A percentile compares a stretch with the other conserved stretches of the same genome.
These are phyloP conservation scores for Tetanocera ferruginea DNA, from an alignment of 2,888 invertebrate species.

Conservation along the genomic window DNA sequence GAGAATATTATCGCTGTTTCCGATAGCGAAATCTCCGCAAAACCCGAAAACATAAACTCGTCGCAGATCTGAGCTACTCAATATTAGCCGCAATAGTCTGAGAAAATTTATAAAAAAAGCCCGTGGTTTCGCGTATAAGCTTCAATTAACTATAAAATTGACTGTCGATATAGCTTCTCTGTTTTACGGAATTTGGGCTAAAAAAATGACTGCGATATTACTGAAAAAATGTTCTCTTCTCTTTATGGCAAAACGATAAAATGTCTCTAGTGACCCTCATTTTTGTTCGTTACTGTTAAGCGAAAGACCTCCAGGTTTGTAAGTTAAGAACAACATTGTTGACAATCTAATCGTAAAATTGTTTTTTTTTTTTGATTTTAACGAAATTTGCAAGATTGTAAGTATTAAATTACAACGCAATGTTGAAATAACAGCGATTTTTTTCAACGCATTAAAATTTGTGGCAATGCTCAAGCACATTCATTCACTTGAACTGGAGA, in stretches of 20 bases:
- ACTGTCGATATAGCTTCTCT: no score
- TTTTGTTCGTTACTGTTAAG: no score
- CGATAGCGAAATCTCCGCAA: no score
- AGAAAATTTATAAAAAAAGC: no score
- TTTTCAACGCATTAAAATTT: conserved; percentile 13
- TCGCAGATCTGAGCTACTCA: no score
- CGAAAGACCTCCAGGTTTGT: background rate
- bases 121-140: no score
- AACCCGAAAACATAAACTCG: no score
- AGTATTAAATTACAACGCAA: conserved; percentile 18
- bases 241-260: no score
- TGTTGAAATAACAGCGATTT: conserved; percentile 1
- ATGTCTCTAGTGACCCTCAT: no score
- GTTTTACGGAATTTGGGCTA: background rate
- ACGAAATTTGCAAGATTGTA: background rate
- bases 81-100: no score
- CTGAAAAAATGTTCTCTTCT: background rate
- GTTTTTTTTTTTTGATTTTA: background rate
- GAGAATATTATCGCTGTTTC: no score
- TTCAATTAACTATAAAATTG: no score
- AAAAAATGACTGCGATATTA: background rate
- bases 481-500: background rate
- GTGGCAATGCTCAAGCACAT: background rate
- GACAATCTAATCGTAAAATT: background rate
- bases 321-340: background rate